Conservation (phyloP, 2,888 invertebrate genomes). For the Ecdyonurus torrentis region DNA sequence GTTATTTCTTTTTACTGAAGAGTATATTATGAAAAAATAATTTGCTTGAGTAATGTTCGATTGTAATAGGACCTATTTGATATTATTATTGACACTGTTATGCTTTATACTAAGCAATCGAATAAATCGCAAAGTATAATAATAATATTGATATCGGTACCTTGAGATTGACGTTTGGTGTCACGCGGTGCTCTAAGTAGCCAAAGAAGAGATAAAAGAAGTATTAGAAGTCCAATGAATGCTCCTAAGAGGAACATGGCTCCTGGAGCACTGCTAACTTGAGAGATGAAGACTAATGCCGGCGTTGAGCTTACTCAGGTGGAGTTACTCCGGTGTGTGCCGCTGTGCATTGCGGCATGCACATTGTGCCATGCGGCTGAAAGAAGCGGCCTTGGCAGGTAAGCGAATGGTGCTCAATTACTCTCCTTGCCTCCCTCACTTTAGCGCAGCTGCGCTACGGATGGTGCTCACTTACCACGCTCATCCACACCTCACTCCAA, state of each 20-base stretch:
- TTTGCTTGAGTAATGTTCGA: too few relatives aligned
- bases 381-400: background rate
- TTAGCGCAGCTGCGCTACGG: too few relatives aligned
- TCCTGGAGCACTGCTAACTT: background rate
- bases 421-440: too few relatives aligned
- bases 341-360: background rate
- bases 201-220: background rate
- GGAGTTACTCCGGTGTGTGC: background rate
- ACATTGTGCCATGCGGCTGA: background rate
- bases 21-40: too few relatives aligned
- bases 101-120: too few relatives aligned
- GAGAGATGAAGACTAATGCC: background rate
- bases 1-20: too few relatives aligned
- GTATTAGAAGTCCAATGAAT: background rate
- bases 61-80: too few relatives aligned
- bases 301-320: background rate
- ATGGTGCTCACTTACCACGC: background rate
- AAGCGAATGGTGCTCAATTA: too few relatives aligned
- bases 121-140: too few relatives aligned
- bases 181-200: background rate
- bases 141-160: too few relatives aligned
- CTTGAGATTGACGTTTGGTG: background rate
- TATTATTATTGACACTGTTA: too few relatives aligned
- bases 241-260: background rate
- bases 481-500: background rate